Evolutionary conservation across 2,888 invertebrate genomes (phyloP).

Genomic region (Philereme vetulata): DNA sequence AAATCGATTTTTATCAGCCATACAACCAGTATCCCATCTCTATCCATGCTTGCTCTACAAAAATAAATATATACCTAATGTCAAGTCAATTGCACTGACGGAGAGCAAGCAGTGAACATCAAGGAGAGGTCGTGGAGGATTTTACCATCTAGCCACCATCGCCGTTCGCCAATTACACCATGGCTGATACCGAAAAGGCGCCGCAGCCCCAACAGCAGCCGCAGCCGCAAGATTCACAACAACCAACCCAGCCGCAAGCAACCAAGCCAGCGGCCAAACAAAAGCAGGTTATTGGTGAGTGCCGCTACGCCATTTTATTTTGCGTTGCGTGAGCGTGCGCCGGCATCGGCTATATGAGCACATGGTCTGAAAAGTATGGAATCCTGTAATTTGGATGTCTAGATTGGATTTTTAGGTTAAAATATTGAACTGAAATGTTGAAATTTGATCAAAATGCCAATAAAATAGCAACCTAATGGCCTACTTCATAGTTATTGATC

Average conservation of each 20-base stretch:
- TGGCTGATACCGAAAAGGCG: slow-evolving; percentile 98
- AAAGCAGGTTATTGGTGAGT: slow-evolving; percentile 95
- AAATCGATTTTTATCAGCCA: too few species aligned
- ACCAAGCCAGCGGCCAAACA: slow-evolving; percentile 86
- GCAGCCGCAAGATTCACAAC: slow-evolving; percentile 86
- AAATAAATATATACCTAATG: too few species aligned
- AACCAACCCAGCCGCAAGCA: slow-evolving; percentile 85
- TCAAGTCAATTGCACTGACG: slow-evolving; percentile 66
- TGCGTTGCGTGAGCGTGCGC: slow-evolving; percentile 46
- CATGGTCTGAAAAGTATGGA: slow-evolving; percentile 57
- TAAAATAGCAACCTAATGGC: slow-evolving; percentile 13
- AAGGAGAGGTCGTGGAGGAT: slow-evolving; percentile 90
- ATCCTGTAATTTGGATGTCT: slow-evolving; percentile 33
- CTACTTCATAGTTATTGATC: slow-evolving; percentile 9
- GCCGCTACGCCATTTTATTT: slow-evolving; percentile 79
- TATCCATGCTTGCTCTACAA: neutral
- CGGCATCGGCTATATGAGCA: slow-evolving; percentile 69
- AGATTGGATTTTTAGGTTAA: slow-evolving; percentile 16
- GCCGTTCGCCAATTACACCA: slow-evolving; percentile 92
- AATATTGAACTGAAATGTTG: slow-evolving; percentile 16
- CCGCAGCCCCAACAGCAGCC: slow-evolving; percentile 86
- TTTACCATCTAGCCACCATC: slow-evolving; percentile 88
- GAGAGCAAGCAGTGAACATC: slow-evolving; percentile 88
- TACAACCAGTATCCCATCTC: neutral
- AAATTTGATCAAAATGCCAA: slow-evolving; percentile 15